Conservation (phyloP, 2,888 invertebrate species). For the Lordiphosa fenestrarum region DNA sequence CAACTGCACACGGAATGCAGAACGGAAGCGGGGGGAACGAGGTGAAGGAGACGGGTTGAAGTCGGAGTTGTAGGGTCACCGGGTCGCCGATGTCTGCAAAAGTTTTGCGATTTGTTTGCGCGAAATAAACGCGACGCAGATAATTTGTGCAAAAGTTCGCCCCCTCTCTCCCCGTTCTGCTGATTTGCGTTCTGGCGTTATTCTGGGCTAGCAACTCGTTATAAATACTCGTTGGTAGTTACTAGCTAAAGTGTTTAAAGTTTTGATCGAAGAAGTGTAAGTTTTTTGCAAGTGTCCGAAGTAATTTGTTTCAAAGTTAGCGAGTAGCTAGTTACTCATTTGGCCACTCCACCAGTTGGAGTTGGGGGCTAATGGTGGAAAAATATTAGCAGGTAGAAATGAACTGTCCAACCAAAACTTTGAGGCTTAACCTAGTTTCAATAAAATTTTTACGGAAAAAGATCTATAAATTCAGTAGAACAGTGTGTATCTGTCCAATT, state of each 20-base stretch:
- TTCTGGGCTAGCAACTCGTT: background rate
- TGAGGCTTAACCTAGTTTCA: too few species aligned
- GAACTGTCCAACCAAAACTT: too few species aligned
- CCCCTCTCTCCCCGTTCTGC: background rate
- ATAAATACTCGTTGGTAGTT: too few species aligned
- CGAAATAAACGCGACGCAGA: constrained; percentile 72
- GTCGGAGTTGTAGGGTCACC: constrained; percentile 27
- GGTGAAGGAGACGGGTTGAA: constrained; percentile 13
- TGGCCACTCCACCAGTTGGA: too few species aligned
- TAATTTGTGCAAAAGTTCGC: constrained; percentile 59
- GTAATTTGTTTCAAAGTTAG: constrained; percentile 3
- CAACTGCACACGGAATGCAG: constrained; percentile 30
- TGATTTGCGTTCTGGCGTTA: too few species aligned
- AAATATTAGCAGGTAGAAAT: too few species aligned
- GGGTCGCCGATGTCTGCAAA: constrained; percentile 52
- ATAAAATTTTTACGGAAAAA: too few species aligned
- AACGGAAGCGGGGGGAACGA: background rate
- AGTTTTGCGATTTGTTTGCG: constrained; percentile 71
- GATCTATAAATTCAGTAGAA: too few species aligned
- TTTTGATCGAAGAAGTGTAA: too few species aligned
- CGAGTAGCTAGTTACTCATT: background rate
- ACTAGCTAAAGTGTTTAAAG: too few species aligned
- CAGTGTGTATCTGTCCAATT: too few species aligned
- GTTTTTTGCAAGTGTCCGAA: background rate
- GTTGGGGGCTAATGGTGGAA: too few species aligned